These are phyloP conservation scores for Bilobella aurantiaca DNA, from an alignment of 1,140 invertebrate species.

Conservation along the genomic window DNA sequence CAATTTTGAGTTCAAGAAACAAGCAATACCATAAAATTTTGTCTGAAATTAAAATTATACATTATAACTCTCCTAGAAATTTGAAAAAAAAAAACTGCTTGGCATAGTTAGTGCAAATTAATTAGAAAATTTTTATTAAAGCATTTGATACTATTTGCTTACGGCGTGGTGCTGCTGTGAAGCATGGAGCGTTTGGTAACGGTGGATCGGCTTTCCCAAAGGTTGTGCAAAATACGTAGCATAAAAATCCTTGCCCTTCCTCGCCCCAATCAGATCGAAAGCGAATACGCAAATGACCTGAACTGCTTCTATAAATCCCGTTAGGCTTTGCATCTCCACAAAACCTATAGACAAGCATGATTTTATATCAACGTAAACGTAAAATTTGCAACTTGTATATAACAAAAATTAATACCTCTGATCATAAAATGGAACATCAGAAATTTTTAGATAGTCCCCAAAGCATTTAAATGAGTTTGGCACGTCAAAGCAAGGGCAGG, in stretches of 20 bases:
- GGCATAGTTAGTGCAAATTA: no score
- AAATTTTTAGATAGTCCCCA: conserved; percentile 20
- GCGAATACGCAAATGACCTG: conserved; percentile 7
- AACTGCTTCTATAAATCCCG: conserved; percentile 3
- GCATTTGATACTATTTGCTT: no score
- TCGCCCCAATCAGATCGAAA: conserved; percentile 10
- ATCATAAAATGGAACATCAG: conserved; percentile 1
- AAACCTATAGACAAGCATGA: conserved; percentile 9
- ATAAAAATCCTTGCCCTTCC: conserved; percentile 19
- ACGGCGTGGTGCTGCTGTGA: no score
- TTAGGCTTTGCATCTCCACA: conserved; percentile 17
- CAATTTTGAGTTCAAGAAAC: no score
- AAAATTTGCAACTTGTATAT: neutral
- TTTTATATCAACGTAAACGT: neutral
- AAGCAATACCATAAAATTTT: no score
- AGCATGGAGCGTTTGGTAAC: neutral
- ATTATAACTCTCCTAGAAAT: no score
- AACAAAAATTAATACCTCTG: conserved; percentile 13
- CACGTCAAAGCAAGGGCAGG: conserved; percentile 20
- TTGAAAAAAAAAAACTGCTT: no score
- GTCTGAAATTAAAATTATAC: no score
- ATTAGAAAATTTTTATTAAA: no score
- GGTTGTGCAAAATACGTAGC: conserved; percentile 15
- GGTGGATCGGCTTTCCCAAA: conserved; percentile 11
- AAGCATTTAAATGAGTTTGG: conserved; percentile 12